Evolutionary conservation across 2,113 vertebrate genomes (phyloP).

Genomic region (Phalacrocorax pelagicus): DNA sequence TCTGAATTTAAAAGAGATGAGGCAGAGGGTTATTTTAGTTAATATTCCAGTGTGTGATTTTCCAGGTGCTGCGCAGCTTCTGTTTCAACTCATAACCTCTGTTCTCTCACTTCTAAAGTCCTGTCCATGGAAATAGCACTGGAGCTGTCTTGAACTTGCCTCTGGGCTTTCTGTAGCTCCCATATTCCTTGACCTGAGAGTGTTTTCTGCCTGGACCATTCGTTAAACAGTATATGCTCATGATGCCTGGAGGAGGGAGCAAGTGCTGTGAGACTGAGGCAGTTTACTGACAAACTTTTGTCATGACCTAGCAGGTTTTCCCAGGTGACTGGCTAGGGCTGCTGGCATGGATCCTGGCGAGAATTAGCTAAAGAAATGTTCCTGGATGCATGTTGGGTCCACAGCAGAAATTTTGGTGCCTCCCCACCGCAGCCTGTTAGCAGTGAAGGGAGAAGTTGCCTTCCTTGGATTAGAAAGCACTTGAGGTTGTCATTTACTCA

Average conservation of each 20-base stretch:
- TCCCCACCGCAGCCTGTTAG: constrained; percentile 28
- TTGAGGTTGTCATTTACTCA: constrained; percentile 47
- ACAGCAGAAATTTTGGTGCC: background rate
- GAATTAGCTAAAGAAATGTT: background rate
- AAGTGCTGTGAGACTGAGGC: background rate
- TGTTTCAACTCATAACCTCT: background rate
- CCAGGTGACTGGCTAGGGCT: background rate
- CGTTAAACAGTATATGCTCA: background rate
- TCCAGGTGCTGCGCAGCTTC: background rate
- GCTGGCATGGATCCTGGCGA: background rate
- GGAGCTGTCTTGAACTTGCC: background rate
- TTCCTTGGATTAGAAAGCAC: constrained; percentile 30
- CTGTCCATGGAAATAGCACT: background rate
- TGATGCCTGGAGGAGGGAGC: background rate
- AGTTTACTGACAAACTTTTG: background rate
- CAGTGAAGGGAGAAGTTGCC: constrained; percentile 2
- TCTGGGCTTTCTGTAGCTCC: background rate
- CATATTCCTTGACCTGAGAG: background rate
- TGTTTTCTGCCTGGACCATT: background rate
- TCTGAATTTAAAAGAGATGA: constrained; percentile 48
- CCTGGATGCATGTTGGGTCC: background rate
- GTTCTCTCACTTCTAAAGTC: background rate
- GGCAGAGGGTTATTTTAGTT: constrained; percentile 35
- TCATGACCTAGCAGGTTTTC: background rate
- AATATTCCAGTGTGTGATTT: constrained; percentile 15